Percentiles rank a stretch among this genome's conserved stretches.
phyloP scores from a whole-genome alignment of 1,140 invertebrate genomes.

The Drosophila paulistorum region DNA sequence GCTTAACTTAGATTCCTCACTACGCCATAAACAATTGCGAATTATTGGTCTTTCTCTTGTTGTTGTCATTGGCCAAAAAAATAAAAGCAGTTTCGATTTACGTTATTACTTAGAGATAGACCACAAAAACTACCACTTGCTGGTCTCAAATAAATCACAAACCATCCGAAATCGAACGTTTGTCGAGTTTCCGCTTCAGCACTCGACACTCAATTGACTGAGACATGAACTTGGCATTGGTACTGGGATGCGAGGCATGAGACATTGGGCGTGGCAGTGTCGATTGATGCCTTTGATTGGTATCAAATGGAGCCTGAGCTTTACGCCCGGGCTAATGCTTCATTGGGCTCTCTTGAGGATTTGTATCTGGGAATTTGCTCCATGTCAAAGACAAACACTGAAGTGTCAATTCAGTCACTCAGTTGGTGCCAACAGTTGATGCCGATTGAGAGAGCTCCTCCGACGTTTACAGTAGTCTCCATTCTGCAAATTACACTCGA shows the following conservation, averaged over 20 bases:
- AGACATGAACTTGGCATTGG: slow-evolving; percentile 31
- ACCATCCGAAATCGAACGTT: slow-evolving; percentile 24
- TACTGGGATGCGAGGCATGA: not conserved
- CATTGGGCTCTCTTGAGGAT: slow-evolving; percentile 39
- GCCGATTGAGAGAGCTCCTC: slow-evolving; percentile 19
- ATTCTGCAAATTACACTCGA: slow-evolving; percentile 57
- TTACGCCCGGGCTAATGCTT: slow-evolving; percentile 21
- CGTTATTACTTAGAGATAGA: slow-evolving; percentile 39
- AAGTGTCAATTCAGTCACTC: slow-evolving; percentile 49
- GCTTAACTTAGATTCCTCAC: not conserved
- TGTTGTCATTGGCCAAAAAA: slow-evolving; percentile 35
- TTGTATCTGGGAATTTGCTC: slow-evolving; percentile 35
- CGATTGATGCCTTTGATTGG: slow-evolving; percentile 57
- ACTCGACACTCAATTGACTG: slow-evolving; percentile 53
- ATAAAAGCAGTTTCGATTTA: slow-evolving; percentile 23
- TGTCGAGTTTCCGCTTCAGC: slow-evolving; percentile 48
- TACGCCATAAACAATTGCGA: slow-evolving; percentile 18
- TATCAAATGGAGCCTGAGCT: slow-evolving; percentile 41
- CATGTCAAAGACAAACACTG: slow-evolving; percentile 40
- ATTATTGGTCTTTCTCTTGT: slow-evolving; percentile 14
- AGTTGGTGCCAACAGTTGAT: slow-evolving; percentile 11
- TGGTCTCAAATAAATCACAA: slow-evolving; percentile 24
- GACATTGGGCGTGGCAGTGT: slow-evolving; percentile 11
- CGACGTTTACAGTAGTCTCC: slow-evolving; percentile 39
- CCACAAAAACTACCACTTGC: slow-evolving; percentile 5